Evolutionary conservation across 2,113 vertebrate species (phyloP), one percentile per base, ranked within the genome.

Genomic region (Clarias magur): DNA sequence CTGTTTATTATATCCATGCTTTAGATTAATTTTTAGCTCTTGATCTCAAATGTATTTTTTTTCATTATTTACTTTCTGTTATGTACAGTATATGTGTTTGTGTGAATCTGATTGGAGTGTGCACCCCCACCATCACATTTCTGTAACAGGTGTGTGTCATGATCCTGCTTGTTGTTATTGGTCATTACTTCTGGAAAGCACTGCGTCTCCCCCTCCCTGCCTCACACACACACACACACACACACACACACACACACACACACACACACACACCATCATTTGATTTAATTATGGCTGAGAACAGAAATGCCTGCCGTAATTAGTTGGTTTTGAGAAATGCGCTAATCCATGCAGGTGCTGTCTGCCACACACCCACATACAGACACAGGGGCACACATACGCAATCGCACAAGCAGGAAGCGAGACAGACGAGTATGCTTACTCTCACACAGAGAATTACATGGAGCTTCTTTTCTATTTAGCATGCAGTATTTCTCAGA

Each of bases 241-340:
- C 90, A 90, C 89, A 86, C 88, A 85, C 13, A 86, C 90, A 89
- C 85, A 82, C 90, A 90, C 89, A 86, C 88, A 85, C 13, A 86
- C 90, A 89, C 85, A 89, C 85, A 82, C 90, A 90, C 89, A 86
- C 88, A 85, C 13, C 80, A 91, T 93, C 90, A 89, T 94, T 92
- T 89, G 87, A 93, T 93, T 94, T 94, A 94, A 94, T 94, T 92
- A 94, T 88, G 83, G 65, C 62, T 86, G 88, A 89, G 90, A 93
- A 93, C 87, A 83, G 80, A 89, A 90, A 93, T 91, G 91, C 89
- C 89, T 91, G 83, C 89, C 90, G 88, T 93, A 93, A 94, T 94
- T 94, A 94, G 92, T 91, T 93, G 90, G 93, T 94, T 95, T 93
- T 89, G 91, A 91, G 89, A 94, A 94, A 94, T 93, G 92, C 89